Conservation (phyloP, 2,113 vertebrate species). For the Elephas maximus region DNA sequence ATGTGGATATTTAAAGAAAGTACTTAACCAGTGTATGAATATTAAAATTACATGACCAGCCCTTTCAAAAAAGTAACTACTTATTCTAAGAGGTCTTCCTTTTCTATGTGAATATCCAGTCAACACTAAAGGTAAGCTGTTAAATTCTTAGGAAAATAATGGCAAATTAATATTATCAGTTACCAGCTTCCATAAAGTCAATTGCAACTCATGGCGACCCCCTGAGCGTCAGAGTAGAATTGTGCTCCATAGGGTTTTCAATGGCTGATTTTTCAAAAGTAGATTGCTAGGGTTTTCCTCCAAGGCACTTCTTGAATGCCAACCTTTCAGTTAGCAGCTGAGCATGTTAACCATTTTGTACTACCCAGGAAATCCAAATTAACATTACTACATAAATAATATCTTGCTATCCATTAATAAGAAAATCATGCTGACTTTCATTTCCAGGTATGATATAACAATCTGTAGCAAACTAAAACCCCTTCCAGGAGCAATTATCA, state of each 20-base stretch:
- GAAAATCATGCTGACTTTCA: not conserved
- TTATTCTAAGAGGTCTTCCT: not conserved
- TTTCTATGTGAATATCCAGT: not conserved
- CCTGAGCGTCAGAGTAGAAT: no score
- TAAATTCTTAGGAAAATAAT: not conserved
- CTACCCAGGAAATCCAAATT: no score
- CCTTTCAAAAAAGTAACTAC: not conserved
- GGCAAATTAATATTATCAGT: not conserved
- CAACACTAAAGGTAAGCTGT: not conserved
- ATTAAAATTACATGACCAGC: not conserved
- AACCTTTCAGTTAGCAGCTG: no score
- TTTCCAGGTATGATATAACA: not conserved
- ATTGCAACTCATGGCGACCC: not conserved
- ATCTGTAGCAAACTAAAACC: not conserved
- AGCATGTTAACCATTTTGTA: no score
- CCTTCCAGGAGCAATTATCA: not conserved
- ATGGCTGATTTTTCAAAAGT: no score
- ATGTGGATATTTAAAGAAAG: slow-evolving; percentile 31
- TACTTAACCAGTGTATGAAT: not conserved
- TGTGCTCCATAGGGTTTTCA: no score
- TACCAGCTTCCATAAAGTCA: not conserved
- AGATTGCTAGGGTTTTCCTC: no score
- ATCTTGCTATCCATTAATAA: not conserved
- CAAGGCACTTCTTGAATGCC: no score
- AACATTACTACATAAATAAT: no score